Evolutionary conservation across 1,140 invertebrate genomes (phyloP), one percentile per base, ranked within the genome.

Genomic region (Papilio helenus): DNA sequence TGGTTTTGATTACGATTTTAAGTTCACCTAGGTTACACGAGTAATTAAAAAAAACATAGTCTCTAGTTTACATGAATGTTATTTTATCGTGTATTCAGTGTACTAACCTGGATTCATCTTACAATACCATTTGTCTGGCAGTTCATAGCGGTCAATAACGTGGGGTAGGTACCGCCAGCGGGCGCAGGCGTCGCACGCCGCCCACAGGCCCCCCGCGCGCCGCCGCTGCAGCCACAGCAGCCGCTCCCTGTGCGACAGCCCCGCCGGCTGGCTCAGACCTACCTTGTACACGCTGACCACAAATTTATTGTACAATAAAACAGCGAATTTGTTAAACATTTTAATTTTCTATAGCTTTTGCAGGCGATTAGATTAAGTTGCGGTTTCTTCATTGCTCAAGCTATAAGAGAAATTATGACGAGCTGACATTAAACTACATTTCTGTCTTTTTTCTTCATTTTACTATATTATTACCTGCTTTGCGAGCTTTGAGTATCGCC

Each of bases 121-220:
- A 83, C 96, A 97, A 82, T 93, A 95, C 96, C 96, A 97, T 44
- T 94, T 92, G 8, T 95, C 88, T 14, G 96, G 96, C 34, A 97
- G 84, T 61, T 95, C 92, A 29, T 94, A 78, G 3, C 96, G 96
- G 89, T 97, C 96, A 10, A 95, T 89, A 8, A 96, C 91, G 55
- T 95, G 76, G 1, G 94, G 86, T 4, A 95, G 81, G 77, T 95
- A 96, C 51, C 96, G 94, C 95, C 95, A 96, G 79, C 95, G 95
- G 79, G 95, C 85, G 85, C 96, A 97, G 5, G 86, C 87, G 58
- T 93, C 93, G 83, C 97, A 97, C 76, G 96, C 94, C 1, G 96
- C 95, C 95, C 95, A 97, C 2, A 96, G 88, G 2, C 96, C 96
- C 79, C 89, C 82, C 16, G 92, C 92, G 55, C 95, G 90, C n/a